Percentiles rank a stretch among this genome's conserved stretches.
Evolutionary conservation across 2,888 invertebrate genomes (phyloP).

Genomic region (Scaptomyza reducta): DNA sequence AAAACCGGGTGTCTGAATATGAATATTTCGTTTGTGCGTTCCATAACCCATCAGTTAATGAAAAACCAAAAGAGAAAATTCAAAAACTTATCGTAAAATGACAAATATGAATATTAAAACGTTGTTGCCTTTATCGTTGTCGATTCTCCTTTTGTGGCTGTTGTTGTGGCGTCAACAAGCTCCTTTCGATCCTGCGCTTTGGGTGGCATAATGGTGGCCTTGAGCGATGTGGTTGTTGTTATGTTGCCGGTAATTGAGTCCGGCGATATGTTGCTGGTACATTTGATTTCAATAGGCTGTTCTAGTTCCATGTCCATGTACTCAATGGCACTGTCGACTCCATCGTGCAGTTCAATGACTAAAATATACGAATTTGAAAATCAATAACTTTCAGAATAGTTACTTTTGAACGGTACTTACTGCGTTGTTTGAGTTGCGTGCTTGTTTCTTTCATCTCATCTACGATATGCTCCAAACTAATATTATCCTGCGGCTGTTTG

Average conservation of each 20-base stretch:
- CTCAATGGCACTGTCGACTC: conserved; percentile 63
- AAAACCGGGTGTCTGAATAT: conserved; percentile 50
- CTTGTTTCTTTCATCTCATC: conserved; percentile 20
- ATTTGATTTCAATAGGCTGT: conserved; percentile 67
- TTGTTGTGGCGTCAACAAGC: conserved; percentile 16
- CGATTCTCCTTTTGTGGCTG: conserved; percentile 3
- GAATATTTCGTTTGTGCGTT: conserved; percentile 52
- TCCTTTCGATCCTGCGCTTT: conserved; percentile 27
- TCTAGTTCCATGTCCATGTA: conserved; percentile 72
- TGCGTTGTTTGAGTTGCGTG: conserved; percentile 52
- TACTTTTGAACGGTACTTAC: conserved; percentile 37
- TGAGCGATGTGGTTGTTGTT: conserved; percentile 42
- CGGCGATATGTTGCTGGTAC: conserved; percentile 59
- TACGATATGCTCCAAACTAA: conserved; percentile 58
- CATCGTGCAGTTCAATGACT: conserved; percentile 68
- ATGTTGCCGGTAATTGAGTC: conserved; percentile 24
- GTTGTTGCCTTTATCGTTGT: conserved; percentile 20
- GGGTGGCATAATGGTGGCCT: conserved; percentile 41
- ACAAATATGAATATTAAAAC: conserved; percentile 18
- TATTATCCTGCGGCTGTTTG: conserved; percentile 68
- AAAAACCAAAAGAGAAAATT: conserved; percentile 18
- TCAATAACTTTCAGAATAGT: not conserved
- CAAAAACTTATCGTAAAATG: conserved; percentile 18
- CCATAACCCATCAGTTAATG: conserved; percentile 4
- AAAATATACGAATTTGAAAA: not conserved